Conservation (phyloP, 2,113 vertebrate species). For the Tenrec ecaudatus region DNA sequence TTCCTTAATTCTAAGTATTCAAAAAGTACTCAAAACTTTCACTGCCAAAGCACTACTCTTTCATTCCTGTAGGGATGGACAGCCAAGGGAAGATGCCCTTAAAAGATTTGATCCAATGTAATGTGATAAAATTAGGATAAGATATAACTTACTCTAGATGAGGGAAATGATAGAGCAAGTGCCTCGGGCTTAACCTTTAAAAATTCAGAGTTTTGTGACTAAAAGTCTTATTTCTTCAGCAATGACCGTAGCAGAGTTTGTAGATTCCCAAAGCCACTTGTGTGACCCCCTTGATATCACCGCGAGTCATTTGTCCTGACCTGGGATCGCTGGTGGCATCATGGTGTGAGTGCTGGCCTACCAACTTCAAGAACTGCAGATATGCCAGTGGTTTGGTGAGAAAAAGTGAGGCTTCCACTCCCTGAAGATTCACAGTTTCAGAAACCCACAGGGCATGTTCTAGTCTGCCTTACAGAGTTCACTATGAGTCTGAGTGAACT, state of each 20-base stretch:
- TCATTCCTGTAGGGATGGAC: not conserved
- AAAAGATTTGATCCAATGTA: not conserved
- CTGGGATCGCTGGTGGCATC: too few species aligned
- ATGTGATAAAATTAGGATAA: not conserved
- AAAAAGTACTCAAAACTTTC: rapidly evolving
- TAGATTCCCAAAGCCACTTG: not conserved
- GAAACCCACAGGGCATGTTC: too few species aligned
- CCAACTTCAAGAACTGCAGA: too few species aligned
- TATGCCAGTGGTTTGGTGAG: too few species aligned
- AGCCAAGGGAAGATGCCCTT: not conserved
- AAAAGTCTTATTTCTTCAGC: not conserved
- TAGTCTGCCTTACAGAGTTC: too few species aligned
- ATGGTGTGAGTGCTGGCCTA: too few species aligned
- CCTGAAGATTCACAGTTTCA: too few species aligned
- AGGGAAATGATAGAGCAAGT: not conserved
- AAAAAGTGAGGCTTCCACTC: too few species aligned
- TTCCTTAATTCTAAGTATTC: not conserved
- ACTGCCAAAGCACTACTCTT: not conserved
- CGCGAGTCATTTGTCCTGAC: too few species aligned
- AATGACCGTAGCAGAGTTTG: not conserved
- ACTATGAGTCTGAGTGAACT: too few species aligned
- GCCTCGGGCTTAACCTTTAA: not conserved
- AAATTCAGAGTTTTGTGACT: not conserved
- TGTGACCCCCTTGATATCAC: not conserved
- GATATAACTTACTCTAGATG: not conserved